Percentiles rank a stretch among this genome's conserved stretches.
Evolutionary conservation across 1,140 invertebrate species (phyloP).

Genomic region (Pogonus chalceus): DNA sequence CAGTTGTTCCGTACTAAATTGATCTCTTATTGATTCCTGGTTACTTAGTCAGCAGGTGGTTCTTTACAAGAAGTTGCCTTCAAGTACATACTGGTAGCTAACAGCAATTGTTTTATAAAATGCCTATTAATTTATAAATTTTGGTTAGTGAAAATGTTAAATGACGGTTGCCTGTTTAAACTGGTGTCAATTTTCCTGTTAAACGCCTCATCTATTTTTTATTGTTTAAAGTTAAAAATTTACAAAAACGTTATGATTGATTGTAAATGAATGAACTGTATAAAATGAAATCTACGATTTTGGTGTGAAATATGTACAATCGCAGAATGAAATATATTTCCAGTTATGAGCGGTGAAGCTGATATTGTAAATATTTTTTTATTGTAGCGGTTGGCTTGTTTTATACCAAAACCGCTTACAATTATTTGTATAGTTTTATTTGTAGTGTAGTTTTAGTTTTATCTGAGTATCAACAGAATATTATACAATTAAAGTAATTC

Average conservation of each 20-base stretch:
- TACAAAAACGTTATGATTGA: neutral
- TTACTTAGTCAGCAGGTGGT: no score
- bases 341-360: conserved; percentile 11
- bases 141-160: no score
- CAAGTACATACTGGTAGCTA: no score
- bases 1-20: no score
- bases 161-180: no score
- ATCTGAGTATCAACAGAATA: conserved; percentile 12
- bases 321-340: conserved; percentile 8
- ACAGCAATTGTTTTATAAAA: no score
- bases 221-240: conserved; percentile 2
- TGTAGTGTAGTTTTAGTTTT: conserved; percentile 14
- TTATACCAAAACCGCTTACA: conserved; percentile 9
- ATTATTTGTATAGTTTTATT: conserved; percentile 12
- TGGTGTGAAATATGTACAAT: neutral
- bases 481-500: conserved; percentile 11
- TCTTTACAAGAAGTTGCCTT: no score
- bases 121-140: no score
- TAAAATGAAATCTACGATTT: neutral
- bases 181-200: no score
- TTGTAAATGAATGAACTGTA: conserved; percentile 7
- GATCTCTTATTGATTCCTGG: no score
- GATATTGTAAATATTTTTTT: conserved; percentile 14
- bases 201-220: neutral
- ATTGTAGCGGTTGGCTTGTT: conserved; percentile 10